Evolutionary conservation across 2,888 invertebrate genomes (phyloP), one percentile per base, ranked within the genome.

Genomic region (Ligdia adustata): DNA sequence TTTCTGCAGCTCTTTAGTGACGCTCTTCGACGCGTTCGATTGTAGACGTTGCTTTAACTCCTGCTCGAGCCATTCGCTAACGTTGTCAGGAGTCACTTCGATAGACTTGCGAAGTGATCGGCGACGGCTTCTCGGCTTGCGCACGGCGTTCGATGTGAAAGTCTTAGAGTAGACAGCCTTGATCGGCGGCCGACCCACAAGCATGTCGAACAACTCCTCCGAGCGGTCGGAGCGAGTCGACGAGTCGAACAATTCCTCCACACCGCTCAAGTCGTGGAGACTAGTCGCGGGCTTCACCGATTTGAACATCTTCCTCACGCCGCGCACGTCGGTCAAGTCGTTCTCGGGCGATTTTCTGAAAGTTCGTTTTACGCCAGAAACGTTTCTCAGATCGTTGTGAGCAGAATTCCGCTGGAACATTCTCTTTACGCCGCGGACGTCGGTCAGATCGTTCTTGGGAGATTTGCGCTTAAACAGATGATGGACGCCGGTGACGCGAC

Each of bases 391-490:
- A 31, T 88, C 84, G 37, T 88, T 75, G 0, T 38, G 52, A 0
- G 80, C 79, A 14, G 75, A 74, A n/a, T 52, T 74, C 6, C 49
- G 39, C 16, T 52, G 63, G 48, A 85, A 82, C 33, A 91, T 48
- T 4, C 64, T 61, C 45, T 73, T 78, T 0, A 90, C 82, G 0
- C 89, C 90, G 28, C 75, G 55, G 0, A 90, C 73, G 52, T 88
- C 78, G 4, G 70, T 69, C 27, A 88, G 55, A 34, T 82, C 80
- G 52, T 88, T 83, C 34, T 66, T 70, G 0, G 85, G 83, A 0
- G 81, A 72, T 16, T 57, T 71, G 3, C 53, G 55, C 47, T 55
- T 67, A 53, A 72, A 71, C 13, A 71, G 43, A 0, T 64, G 31
- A 34, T 73, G 74, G 1, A 82, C 76, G 1, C 81, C 81, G 0